Evolutionary conservation across 2,888 invertebrate species (phyloP).

Genomic region (Andrena camellia): DNA sequence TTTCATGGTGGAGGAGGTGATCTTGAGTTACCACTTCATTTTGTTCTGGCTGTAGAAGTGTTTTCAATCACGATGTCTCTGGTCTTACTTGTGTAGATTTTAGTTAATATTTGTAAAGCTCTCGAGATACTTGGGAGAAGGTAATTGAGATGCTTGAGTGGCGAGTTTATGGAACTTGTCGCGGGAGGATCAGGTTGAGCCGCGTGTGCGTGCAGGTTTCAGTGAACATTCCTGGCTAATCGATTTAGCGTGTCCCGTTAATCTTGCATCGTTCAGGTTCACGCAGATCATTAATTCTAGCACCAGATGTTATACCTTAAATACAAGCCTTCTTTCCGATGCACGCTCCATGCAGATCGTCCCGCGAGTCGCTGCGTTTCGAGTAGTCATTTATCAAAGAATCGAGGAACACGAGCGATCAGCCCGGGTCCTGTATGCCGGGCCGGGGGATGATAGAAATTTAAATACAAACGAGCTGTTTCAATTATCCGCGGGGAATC

Average conservation of each 20-base stretch:
- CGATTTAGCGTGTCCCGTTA: conserved; percentile 25
- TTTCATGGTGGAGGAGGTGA: too few relatives aligned
- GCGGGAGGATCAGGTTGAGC: conserved; percentile 10
- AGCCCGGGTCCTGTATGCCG: not conserved
- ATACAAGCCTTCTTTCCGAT: not conserved
- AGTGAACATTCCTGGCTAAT: conserved; percentile 5
- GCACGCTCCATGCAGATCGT: not conserved
- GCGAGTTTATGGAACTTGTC: not conserved
- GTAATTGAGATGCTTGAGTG: not conserved
- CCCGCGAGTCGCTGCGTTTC: not conserved
- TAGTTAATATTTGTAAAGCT: not conserved
- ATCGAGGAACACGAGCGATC: not conserved
- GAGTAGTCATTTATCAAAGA: not conserved
- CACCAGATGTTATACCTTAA: conserved; percentile 3
- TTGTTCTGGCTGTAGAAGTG: too few relatives aligned
- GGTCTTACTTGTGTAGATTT: not conserved
- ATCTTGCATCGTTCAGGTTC: not conserved
- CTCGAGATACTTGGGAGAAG: not conserved
- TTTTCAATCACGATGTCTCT: too few relatives aligned
- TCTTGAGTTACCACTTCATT: too few relatives aligned
- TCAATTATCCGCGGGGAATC: conserved; percentile 12
- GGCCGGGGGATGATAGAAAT: not conserved
- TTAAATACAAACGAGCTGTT: conserved; percentile 7
- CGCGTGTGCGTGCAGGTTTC: not conserved
- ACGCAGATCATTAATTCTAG: conserved; percentile 15